Conservation (phyloP, 1,140 invertebrate species). For the Onthophagus taurus region DNA sequence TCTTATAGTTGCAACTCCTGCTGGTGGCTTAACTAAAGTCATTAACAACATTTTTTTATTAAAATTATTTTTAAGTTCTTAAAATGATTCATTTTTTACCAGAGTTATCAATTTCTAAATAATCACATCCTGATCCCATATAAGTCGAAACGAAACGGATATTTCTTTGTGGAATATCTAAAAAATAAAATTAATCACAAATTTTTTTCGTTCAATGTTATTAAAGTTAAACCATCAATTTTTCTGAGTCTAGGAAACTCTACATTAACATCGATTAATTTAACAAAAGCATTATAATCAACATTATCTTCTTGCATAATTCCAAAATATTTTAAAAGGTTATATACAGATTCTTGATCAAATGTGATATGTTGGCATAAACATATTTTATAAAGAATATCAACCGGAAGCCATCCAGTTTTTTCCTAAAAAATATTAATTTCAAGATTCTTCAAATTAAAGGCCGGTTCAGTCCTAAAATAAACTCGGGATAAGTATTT, state of each 20-base stretch:
- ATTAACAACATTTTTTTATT: not conserved
- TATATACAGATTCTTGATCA: slow-evolving; percentile 12
- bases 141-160: slow-evolving; percentile 23
- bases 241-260: slow-evolving; percentile 10
- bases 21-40: slow-evolving; percentile 19
- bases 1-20: slow-evolving; percentile 26
- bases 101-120: slow-evolving; percentile 23
- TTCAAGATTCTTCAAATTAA: slow-evolving; percentile 7
- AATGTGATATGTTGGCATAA: slow-evolving; percentile 17
- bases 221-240: slow-evolving; percentile 9
- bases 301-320: slow-evolving; percentile 23
- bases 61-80: not conserved
- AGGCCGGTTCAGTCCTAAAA: no score
- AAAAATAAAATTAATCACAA: slow-evolving; percentile 6
- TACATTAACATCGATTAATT: slow-evolving; percentile 24
- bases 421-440: slow-evolving; percentile 22
- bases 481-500: no score
- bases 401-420: slow-evolving; percentile 19
- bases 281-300: slow-evolving; percentile 26
- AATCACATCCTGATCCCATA: slow-evolving; percentile 24
- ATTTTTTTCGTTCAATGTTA: not conserved
- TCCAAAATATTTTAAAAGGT: slow-evolving; percentile 18
- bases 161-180: slow-evolving; percentile 22
- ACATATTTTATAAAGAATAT: slow-evolving; percentile 23
- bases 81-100: no score